These are phyloP conservation scores for Lepeophtheirus nordmannii DNA, from an alignment of 2,888 invertebrate species.

Conservation along the genomic window DNA sequence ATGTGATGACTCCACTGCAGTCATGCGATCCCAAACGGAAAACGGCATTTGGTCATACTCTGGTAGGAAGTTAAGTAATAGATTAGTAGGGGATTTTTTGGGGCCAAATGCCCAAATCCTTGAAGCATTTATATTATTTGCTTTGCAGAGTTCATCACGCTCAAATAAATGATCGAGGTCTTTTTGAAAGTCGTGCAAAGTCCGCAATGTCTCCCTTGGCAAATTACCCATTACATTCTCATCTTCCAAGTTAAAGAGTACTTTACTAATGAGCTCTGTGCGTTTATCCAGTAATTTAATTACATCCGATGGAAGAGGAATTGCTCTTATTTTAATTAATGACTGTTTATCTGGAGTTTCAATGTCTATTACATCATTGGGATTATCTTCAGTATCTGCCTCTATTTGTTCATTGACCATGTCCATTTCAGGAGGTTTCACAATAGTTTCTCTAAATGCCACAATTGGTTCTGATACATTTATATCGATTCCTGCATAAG, in stretches of 20 bases:
- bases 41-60: not conserved
- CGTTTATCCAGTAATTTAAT: slow-evolving; percentile 43
- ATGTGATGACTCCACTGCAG: not conserved
- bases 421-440: slow-evolving; percentile 59
- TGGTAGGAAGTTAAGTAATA: not conserved
- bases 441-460: slow-evolving; percentile 82
- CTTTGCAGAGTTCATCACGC: not conserved
- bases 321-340: slow-evolving; percentile 54
- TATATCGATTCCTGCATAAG: slow-evolving; percentile 70
- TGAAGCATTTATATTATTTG: not conserved
- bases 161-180: slow-evolving; percentile 47
- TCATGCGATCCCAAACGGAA: not conserved
- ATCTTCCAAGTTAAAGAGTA: not conserved
- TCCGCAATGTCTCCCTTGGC: too few relatives aligned
- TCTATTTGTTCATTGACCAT: slow-evolving; percentile 72
- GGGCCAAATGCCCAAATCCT: slow-evolving; percentile 13
- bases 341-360: slow-evolving; percentile 52
- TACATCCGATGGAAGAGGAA: slow-evolving; percentile 55
- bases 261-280: not conserved
- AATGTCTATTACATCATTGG: slow-evolving; percentile 37
- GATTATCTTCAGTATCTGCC: slow-evolving; percentile 33
- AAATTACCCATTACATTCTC: not conserved
- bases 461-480: slow-evolving; percentile 89
- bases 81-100: not conserved
- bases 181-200: slow-evolving; percentile 36